phyloP scores from a whole-genome alignment of 64 coral and sea anemone genomes.

The Platygyra sinensis region DNA sequence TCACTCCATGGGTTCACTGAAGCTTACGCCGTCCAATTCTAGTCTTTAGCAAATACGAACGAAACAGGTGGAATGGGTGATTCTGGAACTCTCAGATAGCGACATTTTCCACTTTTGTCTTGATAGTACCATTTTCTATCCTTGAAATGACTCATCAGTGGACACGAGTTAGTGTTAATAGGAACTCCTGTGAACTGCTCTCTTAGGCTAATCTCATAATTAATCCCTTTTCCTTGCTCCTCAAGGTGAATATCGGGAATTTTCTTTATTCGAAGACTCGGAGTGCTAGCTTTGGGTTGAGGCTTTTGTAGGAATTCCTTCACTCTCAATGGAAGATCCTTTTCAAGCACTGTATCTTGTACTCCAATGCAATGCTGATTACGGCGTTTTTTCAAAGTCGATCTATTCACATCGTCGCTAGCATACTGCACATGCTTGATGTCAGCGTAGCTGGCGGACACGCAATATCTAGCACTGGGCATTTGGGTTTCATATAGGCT shows the following conservation, averaged over 20 bases:
- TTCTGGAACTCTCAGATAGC: slow-evolving; percentile 57
- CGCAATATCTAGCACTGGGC: too few species aligned
- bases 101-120: slow-evolving; percentile 56
- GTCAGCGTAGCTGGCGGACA: too few species aligned
- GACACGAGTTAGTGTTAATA: slow-evolving; percentile 62
- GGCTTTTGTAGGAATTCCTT: background rate
- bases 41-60: slow-evolving; percentile 31
- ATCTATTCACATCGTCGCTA: background rate
- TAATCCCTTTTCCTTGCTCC: background rate
- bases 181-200: background rate
- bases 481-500: too few species aligned
- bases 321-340: background rate
- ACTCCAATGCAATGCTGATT: background rate
- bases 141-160: slow-evolving; percentile 27
- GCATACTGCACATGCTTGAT: too few species aligned
- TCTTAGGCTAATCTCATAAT: background rate
- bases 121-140: slow-evolving; percentile 72
- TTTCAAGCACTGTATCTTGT: background rate
- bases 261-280: background rate
- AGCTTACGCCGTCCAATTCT: background rate
- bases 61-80: slow-evolving; percentile 39
- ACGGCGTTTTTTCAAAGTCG: background rate
- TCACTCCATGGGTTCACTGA: too few species aligned
- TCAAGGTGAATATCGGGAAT: background rate
- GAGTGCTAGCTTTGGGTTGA: background rate